Evolutionary conservation across 2,113 vertebrate species (phyloP).

Genomic region (Gnathonemus longibarbis): DNA sequence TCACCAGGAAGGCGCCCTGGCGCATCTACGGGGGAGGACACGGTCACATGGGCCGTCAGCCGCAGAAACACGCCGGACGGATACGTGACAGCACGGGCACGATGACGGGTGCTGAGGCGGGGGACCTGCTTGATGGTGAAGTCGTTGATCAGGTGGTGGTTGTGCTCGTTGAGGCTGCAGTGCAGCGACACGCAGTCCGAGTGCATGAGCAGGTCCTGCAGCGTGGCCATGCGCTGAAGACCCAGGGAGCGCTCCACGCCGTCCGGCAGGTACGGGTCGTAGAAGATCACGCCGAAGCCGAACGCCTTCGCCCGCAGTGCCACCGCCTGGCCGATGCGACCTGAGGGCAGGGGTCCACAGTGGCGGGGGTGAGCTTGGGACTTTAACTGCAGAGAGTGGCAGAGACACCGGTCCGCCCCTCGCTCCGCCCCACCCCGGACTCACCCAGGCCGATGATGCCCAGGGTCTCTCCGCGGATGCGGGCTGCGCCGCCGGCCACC

Average conservation of each 20-base stretch:
- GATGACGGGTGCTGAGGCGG: slow-evolving; percentile 12
- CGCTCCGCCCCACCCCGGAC: background rate
- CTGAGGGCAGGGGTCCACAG: slow-evolving; percentile 44
- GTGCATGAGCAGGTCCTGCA: slow-evolving; percentile 84
- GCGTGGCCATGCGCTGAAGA: slow-evolving; percentile 76
- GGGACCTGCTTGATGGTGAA: slow-evolving; percentile 87
- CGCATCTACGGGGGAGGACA: slow-evolving; percentile 64
- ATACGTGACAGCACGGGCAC: background rate
- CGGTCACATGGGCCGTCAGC: background rate
- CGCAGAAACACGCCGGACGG: background rate
- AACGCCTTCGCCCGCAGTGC: slow-evolving; percentile 83
- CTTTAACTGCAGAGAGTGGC: background rate
- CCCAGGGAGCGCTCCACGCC: slow-evolving; percentile 83
- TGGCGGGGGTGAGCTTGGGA: background rate
- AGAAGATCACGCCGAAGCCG: slow-evolving; percentile 81
- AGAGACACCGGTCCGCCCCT: background rate
- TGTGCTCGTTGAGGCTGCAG: slow-evolving; percentile 88
- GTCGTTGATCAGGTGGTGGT: slow-evolving; percentile 89
- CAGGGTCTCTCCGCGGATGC: slow-evolving; percentile 80
- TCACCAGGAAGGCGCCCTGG: slow-evolving; percentile 81
- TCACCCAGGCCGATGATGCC: slow-evolving; percentile 85
- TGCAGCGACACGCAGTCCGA: slow-evolving; percentile 85
- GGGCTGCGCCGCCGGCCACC: slow-evolving; percentile 80
- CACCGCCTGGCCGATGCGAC: slow-evolving; percentile 81
- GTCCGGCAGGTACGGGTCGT: slow-evolving; percentile 81